These are phyloP conservation scores for Heterodera filipjevi DNA, from an alignment of 2,888 invertebrate genomes.

Conservation along the genomic window DNA sequence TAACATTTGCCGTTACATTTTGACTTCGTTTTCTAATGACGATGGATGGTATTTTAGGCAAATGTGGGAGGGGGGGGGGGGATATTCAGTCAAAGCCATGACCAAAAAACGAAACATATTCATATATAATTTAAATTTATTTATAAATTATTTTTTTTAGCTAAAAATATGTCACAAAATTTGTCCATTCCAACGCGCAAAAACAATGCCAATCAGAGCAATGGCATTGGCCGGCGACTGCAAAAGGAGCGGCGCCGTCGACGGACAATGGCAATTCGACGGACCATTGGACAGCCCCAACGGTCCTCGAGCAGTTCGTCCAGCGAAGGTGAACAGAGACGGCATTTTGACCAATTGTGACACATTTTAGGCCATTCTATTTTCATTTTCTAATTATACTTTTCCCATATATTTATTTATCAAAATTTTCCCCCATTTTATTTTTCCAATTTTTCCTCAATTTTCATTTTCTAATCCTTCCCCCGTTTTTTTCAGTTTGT, in stretches of 20 bases:
- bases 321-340: neutral
- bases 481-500: neutral
- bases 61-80: too few relatives aligned
- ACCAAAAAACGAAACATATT: too few relatives aligned
- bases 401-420: too few relatives aligned
- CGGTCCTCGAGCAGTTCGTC: constrained; percentile 2
- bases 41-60: too few relatives aligned
- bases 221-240: neutral
- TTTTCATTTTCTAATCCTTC: too few relatives aligned
- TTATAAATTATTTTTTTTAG: too few relatives aligned
- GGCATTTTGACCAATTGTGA: too few relatives aligned
- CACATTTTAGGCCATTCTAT: too few relatives aligned
- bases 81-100: too few relatives aligned
- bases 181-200: neutral
- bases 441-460: neutral
- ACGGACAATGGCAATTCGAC: constrained; percentile 1
- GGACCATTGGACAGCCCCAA: neutral
- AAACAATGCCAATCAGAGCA: neutral
- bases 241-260: neutral
- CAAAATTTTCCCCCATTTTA: neutral
- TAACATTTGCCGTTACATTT: neutral
- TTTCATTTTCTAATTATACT: too few relatives aligned
- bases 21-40: too few relatives aligned
- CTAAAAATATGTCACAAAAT: neutral
- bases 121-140: too few relatives aligned